Conservation (phyloP, 2,113 vertebrate species). For the Geococcyx californianus region DNA sequence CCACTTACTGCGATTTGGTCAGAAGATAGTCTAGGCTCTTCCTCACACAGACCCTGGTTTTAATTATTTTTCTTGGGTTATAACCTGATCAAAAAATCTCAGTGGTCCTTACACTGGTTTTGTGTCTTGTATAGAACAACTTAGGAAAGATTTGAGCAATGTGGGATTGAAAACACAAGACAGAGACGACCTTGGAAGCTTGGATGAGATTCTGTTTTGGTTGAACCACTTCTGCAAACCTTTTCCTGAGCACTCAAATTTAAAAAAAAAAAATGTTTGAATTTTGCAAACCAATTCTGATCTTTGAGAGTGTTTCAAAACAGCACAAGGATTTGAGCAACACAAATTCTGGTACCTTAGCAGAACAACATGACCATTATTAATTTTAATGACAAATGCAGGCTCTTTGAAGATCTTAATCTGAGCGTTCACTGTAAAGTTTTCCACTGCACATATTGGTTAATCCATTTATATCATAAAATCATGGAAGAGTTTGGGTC, state of each 20-base stretch:
- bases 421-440: background rate
- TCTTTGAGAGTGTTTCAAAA: background rate
- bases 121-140: background rate
- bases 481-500: too few species aligned
- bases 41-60: background rate
- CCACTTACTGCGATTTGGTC: background rate
- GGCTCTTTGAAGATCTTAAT: background rate
- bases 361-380: background rate
- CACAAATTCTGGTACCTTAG: background rate
- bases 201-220: background rate
- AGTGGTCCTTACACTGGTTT: background rate
- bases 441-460: background rate
- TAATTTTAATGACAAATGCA: background rate
- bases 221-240: background rate
- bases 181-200: background rate
- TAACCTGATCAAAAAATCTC: background rate
- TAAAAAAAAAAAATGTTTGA: background rate
- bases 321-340: background rate
- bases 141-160: background rate
- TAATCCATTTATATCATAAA: background rate
- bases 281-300: background rate
- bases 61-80: background rate
- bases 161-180: background rate
- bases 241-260: background rate
- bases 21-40: background rate